phyloP scores from a whole-genome alignment of 1,140 invertebrate genomes.

The Heliothis subflexa region DNA sequence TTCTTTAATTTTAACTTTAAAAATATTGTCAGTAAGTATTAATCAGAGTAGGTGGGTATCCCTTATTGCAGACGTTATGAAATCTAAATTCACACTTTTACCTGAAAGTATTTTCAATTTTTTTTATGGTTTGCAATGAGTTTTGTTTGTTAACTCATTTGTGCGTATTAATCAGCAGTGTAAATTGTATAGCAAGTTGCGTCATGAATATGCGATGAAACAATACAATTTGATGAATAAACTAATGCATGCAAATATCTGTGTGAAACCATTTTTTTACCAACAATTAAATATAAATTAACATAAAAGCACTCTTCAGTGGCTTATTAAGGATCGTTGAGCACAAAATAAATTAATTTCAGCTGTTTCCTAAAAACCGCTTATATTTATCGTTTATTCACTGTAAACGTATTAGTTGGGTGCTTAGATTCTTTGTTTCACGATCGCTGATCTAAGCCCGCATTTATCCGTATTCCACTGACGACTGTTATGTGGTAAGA shows the following conservation, averaged over 20 bases:
- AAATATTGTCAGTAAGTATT: no score
- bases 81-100: no score
- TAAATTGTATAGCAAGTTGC: no score
- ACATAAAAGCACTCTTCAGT: neutral
- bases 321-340: neutral
- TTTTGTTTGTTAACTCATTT: no score
- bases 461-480: neutral
- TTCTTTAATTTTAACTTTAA: no score
- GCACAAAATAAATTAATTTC: constrained; percentile 1
- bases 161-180: no score
- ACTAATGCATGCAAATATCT: neutral
- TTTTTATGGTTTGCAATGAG: no score
- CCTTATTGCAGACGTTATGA: no score
- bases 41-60: no score
- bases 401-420: neutral
- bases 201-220: neutral
- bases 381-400: constrained; percentile 5
- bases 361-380: neutral
- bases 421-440: neutral
- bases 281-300: neutral
- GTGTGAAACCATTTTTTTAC: constrained; percentile 13
- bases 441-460: neutral
- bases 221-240: neutral
- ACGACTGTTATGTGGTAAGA: neutral
- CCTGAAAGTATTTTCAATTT: no score